Evolutionary conservation across 2,113 vertebrate species (phyloP), one percentile per base, ranked within the genome.

Genomic region (human): DNA sequence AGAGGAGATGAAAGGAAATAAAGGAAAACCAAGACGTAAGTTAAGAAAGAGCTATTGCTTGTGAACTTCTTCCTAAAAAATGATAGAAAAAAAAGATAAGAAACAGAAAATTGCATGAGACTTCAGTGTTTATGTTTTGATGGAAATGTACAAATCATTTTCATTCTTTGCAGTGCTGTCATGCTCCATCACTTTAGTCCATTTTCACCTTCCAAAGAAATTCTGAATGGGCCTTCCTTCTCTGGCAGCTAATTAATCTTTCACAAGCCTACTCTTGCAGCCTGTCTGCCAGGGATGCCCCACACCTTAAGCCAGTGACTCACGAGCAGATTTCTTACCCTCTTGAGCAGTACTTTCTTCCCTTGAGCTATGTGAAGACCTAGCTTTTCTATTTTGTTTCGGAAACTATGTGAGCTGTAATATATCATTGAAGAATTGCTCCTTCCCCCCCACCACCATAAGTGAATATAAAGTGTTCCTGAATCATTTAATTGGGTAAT

Each of bases 241-340:
- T 96, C 95, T 98, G 98, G 92, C 98, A 98, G 95, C 97, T 98
- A 98, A 98, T 98, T 98, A 98, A 98, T 98, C 98, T 98, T 97
- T 97, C 98, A 87, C 97, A 98, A 98, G 97, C 89, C 96, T 97
- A 40, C 90, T 98, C 94, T 96, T 97, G 98, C 96, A 97, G 92
- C 93, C 96, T 96, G 89, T 40, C 97, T 98, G 82, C 97, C 93
- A 96, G 90, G 57, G 80, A 89, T 82, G 45, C 84, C 92, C 97
- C 83, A 38, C 89, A 80, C 91, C 87, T 94, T 97, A 89, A 40
- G n/a, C 50, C 82, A 93, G 52, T 72, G 88, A 93, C 87, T 97
- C 50, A 5, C 76, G 87, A 97, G 88, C 50, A 92, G 57, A 93
- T 92, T 90, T 75, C 72, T 89, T 75, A 22, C 52, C 64, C 5